Evolutionary conservation across 2,888 invertebrate species (phyloP).

Genomic region (Eupithecia dodoneata): DNA sequence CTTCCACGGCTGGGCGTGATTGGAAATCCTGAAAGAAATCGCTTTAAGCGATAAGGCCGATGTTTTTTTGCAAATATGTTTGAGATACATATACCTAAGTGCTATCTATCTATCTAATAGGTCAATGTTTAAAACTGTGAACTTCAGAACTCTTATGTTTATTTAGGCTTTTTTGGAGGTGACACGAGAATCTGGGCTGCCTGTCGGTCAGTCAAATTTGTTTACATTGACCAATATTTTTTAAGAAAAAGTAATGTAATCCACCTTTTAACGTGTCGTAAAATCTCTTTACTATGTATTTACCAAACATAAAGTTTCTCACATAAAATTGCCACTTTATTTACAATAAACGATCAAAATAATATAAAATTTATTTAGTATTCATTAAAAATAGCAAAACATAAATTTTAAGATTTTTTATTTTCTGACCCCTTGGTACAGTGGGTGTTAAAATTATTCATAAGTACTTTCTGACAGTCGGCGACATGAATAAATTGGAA

Average conservation of each 20-base stretch:
- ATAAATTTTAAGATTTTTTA: constrained; percentile 47
- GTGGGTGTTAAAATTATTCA: constrained; percentile 48
- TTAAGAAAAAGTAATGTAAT: constrained; percentile 15
- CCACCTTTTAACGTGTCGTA: constrained; percentile 37
- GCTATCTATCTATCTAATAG: background rate
- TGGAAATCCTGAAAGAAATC: no score
- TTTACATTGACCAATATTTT: no score
- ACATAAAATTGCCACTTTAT: constrained; percentile 44
- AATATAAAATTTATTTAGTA: constrained; percentile 19
- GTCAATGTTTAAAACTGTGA: background rate
- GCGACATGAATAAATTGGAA: background rate
- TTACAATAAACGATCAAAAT: constrained; percentile 47
- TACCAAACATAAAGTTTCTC: constrained; percentile 33
- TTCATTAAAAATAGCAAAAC: constrained; percentile 46
- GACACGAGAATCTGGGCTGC: background rate
- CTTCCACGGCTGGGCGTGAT: no score
- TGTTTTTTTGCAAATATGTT: no score
- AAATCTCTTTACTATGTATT: constrained; percentile 33
- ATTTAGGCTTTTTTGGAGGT: background rate
- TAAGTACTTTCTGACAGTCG: constrained; percentile 16
- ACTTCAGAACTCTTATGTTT: background rate
- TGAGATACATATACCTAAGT: no score
- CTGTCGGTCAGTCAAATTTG: background rate
- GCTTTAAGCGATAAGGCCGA: no score
- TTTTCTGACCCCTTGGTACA: constrained; percentile 43